Evolutionary conservation across 2,113 vertebrate genomes (phyloP).

Genomic region (Tupaia chinensis): DNA sequence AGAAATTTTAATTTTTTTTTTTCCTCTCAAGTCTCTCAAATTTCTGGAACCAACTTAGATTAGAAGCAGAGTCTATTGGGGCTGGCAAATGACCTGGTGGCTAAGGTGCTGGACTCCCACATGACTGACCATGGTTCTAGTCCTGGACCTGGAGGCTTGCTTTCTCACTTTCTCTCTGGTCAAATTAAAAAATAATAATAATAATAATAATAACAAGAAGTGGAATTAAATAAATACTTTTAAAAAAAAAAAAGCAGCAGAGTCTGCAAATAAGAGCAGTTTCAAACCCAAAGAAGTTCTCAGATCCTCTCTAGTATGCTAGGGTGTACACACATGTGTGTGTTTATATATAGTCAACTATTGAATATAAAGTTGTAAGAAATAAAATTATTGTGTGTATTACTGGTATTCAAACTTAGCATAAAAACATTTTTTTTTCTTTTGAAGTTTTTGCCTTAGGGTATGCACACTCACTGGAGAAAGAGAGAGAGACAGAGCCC

Average conservation of each 20-base stretch:
- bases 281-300: conserved; percentile 32
- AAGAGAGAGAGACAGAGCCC: not conserved
- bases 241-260: not conserved
- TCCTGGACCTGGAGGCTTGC: too few species aligned
- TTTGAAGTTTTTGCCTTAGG: too few species aligned
- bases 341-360: not conserved
- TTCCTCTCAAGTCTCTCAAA: not conserved
- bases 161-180: too few species aligned
- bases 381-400: not conserved
- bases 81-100: too few species aligned
- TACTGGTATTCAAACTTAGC: not conserved
- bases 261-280: not conserved
- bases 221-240: too few species aligned
- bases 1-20: conserved; percentile 23
- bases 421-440: not conserved
- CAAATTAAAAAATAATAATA: too few species aligned
- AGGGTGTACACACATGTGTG: not conserved
- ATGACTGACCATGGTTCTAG: too few species aligned
- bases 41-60: not conserved
- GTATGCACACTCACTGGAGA: not conserved
- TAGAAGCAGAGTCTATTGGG: not conserved
- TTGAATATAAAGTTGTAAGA: conserved; percentile 18
- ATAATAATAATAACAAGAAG: too few species aligned
- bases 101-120: too few species aligned
- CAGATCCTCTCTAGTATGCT: not conserved